phyloP scores from a whole-genome alignment of 1,140 invertebrate species.

The Anagrus nilaparvatae region DNA sequence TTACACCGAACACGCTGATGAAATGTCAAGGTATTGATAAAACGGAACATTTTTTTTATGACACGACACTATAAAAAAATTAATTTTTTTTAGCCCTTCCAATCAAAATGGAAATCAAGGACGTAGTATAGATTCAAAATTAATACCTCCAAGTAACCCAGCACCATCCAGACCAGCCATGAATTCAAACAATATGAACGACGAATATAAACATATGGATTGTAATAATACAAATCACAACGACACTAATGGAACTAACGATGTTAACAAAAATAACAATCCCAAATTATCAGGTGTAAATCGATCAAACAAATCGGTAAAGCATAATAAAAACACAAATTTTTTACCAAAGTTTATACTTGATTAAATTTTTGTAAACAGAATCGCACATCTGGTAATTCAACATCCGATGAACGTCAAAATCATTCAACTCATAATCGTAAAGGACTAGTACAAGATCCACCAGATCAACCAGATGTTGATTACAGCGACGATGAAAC shows the following conservation, averaged over 20 bases:
- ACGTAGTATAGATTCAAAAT: slow-evolving; percentile 27
- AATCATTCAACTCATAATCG: too few species aligned
- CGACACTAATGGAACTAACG: too few species aligned
- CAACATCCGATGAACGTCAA: too few species aligned
- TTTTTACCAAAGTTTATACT: slow-evolving; percentile 10
- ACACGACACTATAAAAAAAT: background rate
- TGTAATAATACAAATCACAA: slow-evolving; percentile 13
- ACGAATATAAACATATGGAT: slow-evolving; percentile 8
- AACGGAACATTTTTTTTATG: background rate
- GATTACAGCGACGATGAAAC: slow-evolving; percentile 85
- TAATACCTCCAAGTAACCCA: slow-evolving; percentile 31
- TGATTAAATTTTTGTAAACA: slow-evolving; percentile 16
- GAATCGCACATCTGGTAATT: slow-evolving; percentile 40
- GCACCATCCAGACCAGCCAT: slow-evolving; percentile 30
- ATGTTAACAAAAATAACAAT: too few species aligned
- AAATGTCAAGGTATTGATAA: slow-evolving; percentile 43
- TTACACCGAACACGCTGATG: slow-evolving; percentile 69
- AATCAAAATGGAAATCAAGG: too few species aligned
- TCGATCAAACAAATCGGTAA: too few species aligned
- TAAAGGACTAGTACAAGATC: too few species aligned
- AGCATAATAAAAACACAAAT: background rate
- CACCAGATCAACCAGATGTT: slow-evolving; percentile 76
- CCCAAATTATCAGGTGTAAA: too few species aligned
- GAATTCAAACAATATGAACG: background rate
- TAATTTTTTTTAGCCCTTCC: too few species aligned